phyloP scores from a whole-genome alignment of 2,888 invertebrate species.

The Mimumesa dahlbomi region DNA sequence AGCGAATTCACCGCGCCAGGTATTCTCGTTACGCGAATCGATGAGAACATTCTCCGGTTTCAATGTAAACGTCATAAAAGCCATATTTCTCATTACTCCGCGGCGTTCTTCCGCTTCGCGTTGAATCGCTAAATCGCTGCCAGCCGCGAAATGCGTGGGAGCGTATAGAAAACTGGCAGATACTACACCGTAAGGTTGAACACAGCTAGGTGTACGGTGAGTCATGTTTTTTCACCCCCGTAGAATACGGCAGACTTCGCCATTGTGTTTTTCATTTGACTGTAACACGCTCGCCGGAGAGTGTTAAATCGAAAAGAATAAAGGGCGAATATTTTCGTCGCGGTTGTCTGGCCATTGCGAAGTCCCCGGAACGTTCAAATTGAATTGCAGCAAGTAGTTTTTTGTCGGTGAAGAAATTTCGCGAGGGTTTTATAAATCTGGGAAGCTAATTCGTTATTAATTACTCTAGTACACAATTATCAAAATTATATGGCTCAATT shows the following conservation, averaged over 20 bases:
- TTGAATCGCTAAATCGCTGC: slow-evolving; percentile 56
- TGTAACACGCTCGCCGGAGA: too few species aligned
- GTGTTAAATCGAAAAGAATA: too few species aligned
- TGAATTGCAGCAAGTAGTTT: too few species aligned
- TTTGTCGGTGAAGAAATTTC: too few species aligned
- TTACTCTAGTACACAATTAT: too few species aligned
- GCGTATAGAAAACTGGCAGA: slow-evolving; percentile 58
- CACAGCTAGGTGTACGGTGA: slow-evolving; percentile 35
- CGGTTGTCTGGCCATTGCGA: too few species aligned
- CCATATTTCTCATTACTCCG: slow-evolving; percentile 9
- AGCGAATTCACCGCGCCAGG: neutral
- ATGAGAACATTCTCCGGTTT: slow-evolving; percentile 12
- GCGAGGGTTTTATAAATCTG: too few species aligned
- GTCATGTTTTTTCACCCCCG: slow-evolving; percentile 36
- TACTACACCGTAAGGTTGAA: slow-evolving; percentile 51
- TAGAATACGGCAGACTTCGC: slow-evolving; percentile 12
- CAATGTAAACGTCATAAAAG: slow-evolving; percentile 7
- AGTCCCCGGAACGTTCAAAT: too few species aligned
- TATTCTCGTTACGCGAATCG: slow-evolving; percentile 16
- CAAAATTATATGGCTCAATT: too few species aligned
- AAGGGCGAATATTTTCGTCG: too few species aligned
- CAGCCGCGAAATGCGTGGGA: slow-evolving; percentile 59
- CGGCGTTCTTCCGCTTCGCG: slow-evolving; percentile 41
- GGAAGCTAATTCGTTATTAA: too few species aligned
- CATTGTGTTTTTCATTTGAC: slow-evolving; percentile 12